These are phyloP conservation scores for Neomonachus schauinslandi DNA, from an alignment of 2,113 vertebrate genomes.

Conservation along the genomic window DNA sequence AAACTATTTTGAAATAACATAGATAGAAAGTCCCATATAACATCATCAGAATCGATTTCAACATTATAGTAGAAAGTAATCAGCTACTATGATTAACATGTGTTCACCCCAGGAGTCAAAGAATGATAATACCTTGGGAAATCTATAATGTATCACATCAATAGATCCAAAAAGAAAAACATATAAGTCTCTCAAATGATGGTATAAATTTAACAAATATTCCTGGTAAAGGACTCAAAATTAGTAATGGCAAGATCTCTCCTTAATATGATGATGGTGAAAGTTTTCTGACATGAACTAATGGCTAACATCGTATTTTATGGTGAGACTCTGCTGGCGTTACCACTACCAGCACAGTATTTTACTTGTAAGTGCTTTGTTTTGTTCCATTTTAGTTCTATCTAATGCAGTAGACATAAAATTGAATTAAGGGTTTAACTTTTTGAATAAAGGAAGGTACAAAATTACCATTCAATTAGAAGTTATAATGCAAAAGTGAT, in stretches of 20 bases:
- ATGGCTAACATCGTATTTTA: neutral
- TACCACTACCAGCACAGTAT: neutral
- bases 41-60: slow-evolving; percentile 18
- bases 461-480: neutral
- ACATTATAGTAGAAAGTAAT: neutral
- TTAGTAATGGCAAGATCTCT: neutral
- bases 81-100: neutral
- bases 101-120: neutral
- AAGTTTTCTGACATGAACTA: neutral
- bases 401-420: neutral
- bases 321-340: neutral
- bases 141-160: slow-evolving; percentile 28
- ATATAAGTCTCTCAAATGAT: neutral
- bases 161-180: neutral
- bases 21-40: neutral
- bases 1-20: neutral
- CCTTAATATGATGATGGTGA: neutral
- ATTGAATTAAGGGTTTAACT: neutral
- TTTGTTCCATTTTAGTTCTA: slow-evolving; percentile 22
- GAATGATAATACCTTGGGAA: neutral
- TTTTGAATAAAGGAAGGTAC: neutral
- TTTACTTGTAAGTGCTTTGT: neutral
- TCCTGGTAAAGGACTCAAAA: neutral
- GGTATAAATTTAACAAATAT: neutral
- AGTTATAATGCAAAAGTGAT: neutral